Conservation (phyloP, 2,797 vertebrate genomes). For the Lepus townsendii region DNA sequence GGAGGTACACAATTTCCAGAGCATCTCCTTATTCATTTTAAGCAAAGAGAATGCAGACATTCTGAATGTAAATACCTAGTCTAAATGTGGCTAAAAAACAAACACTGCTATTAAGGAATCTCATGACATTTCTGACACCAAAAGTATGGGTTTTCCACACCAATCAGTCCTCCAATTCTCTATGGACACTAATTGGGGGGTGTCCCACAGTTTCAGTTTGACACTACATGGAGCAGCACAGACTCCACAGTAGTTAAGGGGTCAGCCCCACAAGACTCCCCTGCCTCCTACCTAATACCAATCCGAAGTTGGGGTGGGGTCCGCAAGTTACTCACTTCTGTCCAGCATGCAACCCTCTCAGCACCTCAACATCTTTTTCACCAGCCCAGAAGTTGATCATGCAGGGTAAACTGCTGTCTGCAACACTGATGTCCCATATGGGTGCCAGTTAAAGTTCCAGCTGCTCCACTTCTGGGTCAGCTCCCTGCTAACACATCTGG, state of each 20-base stretch:
- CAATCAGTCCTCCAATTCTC: background rate
- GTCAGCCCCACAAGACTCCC: background rate
- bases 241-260: background rate
- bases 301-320: no score
- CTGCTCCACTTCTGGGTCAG: no score
- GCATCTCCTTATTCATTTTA: background rate
- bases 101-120: no score
- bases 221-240: background rate
- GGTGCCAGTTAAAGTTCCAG: no score
- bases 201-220: background rate
- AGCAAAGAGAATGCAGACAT: constrained; percentile 9
- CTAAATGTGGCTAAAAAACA: background rate
- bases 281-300: background rate
- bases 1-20: background rate
- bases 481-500: no score
- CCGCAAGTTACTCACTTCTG: no score
- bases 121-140: background rate
- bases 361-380: no score
- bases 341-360: no score
- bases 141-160: background rate
- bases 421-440: no score
- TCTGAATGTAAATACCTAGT: background rate
- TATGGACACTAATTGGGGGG: background rate
- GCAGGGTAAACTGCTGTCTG: no score
- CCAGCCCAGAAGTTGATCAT: no score